phyloP scores from a whole-genome alignment of 1,140 invertebrate species.

The Globodera rostochiensis region DNA sequence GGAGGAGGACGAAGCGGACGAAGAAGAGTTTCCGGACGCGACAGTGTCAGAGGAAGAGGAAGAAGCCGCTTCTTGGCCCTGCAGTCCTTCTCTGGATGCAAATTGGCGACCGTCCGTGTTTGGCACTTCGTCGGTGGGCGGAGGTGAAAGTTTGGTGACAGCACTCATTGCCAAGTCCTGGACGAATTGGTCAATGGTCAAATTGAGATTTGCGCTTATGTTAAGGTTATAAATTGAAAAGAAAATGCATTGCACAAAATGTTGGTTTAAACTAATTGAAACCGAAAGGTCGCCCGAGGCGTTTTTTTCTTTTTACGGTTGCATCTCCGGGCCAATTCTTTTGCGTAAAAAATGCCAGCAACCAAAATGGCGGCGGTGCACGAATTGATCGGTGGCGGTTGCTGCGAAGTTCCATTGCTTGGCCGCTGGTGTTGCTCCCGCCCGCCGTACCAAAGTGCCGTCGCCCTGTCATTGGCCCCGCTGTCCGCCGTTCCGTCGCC shows the following conservation, averaged over 20 bases:
- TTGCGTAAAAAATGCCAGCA: no score
- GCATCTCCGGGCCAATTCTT: no score
- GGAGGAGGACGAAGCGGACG: not conserved
- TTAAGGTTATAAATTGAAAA: no score
- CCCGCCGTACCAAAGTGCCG: not conserved
- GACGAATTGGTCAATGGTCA: not conserved
- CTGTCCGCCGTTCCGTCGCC: not conserved
- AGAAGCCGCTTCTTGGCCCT: not conserved
- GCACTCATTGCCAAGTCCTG: slow-evolving; percentile 12
- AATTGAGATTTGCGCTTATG: no score
- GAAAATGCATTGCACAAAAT: no score
- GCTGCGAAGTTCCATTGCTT: not conserved
- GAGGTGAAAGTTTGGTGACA: slow-evolving; percentile 1
- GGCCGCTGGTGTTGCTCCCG: not conserved
- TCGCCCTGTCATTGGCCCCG: not conserved
- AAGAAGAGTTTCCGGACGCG: not conserved
- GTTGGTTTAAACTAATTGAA: no score
- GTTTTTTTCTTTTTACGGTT: no score
- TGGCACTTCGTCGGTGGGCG: not conserved
- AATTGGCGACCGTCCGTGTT: not conserved
- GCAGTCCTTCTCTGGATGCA: not conserved
- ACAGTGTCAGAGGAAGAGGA: slow-evolving; percentile 2
- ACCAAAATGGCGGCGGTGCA: slow-evolving; percentile 28
- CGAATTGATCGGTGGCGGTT: slow-evolving; percentile 15
- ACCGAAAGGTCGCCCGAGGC: no score